Base-by-base conservation (phyloP, 2,797 vertebrate species). In the Cottoperca gobio region DNA sequence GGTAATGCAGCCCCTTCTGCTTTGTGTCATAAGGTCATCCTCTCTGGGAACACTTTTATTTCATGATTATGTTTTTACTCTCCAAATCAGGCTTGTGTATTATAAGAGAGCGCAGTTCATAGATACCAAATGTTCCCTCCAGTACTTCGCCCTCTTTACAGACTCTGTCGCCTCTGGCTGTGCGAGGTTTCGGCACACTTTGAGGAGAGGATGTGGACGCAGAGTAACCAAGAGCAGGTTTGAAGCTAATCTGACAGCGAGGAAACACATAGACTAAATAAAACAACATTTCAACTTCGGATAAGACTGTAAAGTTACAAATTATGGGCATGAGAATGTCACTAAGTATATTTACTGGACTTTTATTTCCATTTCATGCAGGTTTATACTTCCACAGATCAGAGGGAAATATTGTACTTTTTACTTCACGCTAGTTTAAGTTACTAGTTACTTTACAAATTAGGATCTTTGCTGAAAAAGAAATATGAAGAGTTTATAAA, bases 51-150 rank as follows among this genome's bases (percentile, higher is more conserved):
- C 31, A 19, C 46, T 37, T 67, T 60, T n/a, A 67, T 59, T 62
- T 37, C 11, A 35, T 78, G 37, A 59, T 59, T 6, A 40, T 63
- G 57, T 66, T 63, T 72, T 54, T 14, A 49, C 45, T 60, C 26
- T 58, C 37, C 12, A 39, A 43, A 73, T 79, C 52, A 59, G 33
- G 14, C 45, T 49, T 1, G 31, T 55, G 63, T 70, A 55, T 62
- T 46, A 58, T 31, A 24, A 73, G 9, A 70, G 10, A 60, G 35
- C 4, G 2, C 13, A 37, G 53, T 77, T 84, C 80, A 80, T 80
- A 54, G 70, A 72, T 78, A 67, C 79, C 63, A 87, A 82, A 84
- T 82, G 85, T 82, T 48, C 64, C 42, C 60, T 60, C 37, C 31
- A 21, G 60, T 21, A 9, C 42, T 39, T 57, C 6, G 24, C 17